Evolutionary conservation across 2,888 invertebrate genomes (phyloP), one percentile per base, ranked within the genome.

Genomic region (Chironomus tentans): DNA sequence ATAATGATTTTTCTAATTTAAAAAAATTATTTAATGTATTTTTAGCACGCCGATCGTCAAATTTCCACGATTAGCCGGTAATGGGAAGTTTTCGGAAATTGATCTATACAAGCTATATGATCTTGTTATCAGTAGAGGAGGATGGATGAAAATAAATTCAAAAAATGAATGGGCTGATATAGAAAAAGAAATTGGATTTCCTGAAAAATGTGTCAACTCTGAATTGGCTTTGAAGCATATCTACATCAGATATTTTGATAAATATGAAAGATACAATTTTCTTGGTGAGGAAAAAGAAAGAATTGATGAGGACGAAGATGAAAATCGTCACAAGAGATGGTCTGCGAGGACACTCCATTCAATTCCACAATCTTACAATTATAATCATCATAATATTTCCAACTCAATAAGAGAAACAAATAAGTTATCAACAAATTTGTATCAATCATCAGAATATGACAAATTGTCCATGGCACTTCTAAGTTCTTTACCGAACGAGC

Each of bases 401-500:
- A 89, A 88, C 80, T 86, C 87, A 77, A 85, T 88, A 69, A 86
- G 92, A 76, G 86, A 87, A 46, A 87, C 87, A 81, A 87, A 89
- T 80, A 90, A 91, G 78, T 83, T 93, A 79, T 91, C 91, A 12
- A 87, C 88, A 21, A 86, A 90, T 80, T 82, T 91, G 70, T 88
- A 90, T 83, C 89, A 88, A 4, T 84, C 86, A 0, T 90, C 92
- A 1, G 93, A 94, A 80, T 95, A 94, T 82, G 92, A 93, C 80
- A 91, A 95, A 77, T 86, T 99, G 77, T 90, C 94, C n/a, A 86
- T 97, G 75, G 96, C 98, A 0, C 87, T 99, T 56, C 85, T 96
- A 74, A 95, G 95, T n/a, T 97, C 98, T 1, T 87, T 99, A 82
- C 98, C 98, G 5, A 99, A 99, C 84, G 98, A 99, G 83, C 96